Base-by-base conservation (phyloP, 1,140 invertebrate species). In the Campodea augens region DNA sequence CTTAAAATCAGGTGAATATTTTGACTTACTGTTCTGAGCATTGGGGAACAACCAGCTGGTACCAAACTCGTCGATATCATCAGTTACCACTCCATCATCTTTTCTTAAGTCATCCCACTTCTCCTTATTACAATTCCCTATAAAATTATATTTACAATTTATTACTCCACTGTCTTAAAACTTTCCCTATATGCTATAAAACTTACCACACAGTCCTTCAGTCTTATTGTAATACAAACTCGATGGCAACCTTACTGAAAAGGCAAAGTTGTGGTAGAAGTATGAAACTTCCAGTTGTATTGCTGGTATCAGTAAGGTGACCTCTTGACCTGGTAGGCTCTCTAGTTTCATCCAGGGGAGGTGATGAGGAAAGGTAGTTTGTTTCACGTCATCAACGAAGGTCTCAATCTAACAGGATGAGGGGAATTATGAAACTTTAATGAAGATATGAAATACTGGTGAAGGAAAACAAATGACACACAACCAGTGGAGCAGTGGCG, bases 151-250 rank as follows among this genome's bases (percentile, higher is more conserved):
- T n/a, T n/a, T n/a, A n/a, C n/a, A n/a, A n/a, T n/a, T n/a, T n/a
- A n/a, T n/a, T n/a, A n/a, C n/a, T n/a, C n/a, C n/a, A n/a, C n/a
- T n/a, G n/a, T n/a, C n/a, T n/a, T n/a, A n/a, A n/a, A n/a, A n/a
- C n/a, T n/a, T n/a, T n/a, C n/a, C n/a, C n/a, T n/a, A n/a, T n/a
- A 40, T 24, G 12, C 23, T 12, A 47, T 13, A 36, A 42, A 47
- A 47, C 52, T 75, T 70, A 41, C 82, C 82, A 57, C 83, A 87
- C 1, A 87, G 59, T 29, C 83, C 84, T 60, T 84, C 77, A 24
- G 77, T 73, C 42, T 72, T 72, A 45, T 73, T 73, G 12, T 67
- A 70, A 57, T 83, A 86, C 19, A 75, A 63, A 38, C 74, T 71
- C 1, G 81, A 83, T 0, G 83, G 81, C 2, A 73, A 27, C 44